phyloP scores from a whole-genome alignment of 2,113 vertebrate genomes.

The Mola mola region DNA sequence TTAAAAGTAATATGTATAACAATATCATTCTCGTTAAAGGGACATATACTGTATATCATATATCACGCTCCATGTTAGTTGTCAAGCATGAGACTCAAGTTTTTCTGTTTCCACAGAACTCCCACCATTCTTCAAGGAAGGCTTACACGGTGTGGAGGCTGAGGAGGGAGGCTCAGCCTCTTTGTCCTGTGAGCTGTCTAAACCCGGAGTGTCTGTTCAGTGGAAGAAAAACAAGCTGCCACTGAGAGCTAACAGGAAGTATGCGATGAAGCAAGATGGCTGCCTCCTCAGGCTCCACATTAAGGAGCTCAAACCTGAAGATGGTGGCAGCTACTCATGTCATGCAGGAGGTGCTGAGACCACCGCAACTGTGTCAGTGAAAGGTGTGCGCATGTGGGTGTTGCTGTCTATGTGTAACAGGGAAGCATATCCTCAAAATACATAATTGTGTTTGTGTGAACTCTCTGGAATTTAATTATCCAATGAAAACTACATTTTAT shows the following conservation, averaged over 20 bases:
- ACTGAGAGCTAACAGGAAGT: conserved; percentile 69
- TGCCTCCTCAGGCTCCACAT: conserved; percentile 75
- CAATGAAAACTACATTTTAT: too few species aligned
- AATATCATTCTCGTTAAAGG: too few species aligned
- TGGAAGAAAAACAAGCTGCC: conserved; percentile 81
- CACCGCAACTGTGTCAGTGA: conserved; percentile 53
- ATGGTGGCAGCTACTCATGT: conserved; percentile 83
- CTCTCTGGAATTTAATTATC: too few species aligned
- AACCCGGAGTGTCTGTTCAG: conserved; percentile 66
- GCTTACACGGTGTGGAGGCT: conserved; percentile 59
- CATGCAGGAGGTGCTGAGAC: conserved; percentile 77
- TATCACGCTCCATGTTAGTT: neutral
- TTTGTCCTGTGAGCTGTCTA: conserved; percentile 80
- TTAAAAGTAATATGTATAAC: too few species aligned
- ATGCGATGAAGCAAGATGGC: conserved; percentile 81
- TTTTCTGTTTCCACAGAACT: neutral
- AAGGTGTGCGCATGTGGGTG: conserved; percentile 37
- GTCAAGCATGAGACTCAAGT: neutral
- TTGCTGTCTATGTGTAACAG: too few species aligned
- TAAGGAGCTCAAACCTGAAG: conserved; percentile 66
- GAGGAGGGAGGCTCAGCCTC: conserved; percentile 65
- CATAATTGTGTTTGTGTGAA: too few species aligned
- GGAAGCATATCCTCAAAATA: too few species aligned
- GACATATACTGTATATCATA: too few species aligned
- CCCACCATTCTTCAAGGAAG: neutral